Percentiles rank a stretch among this genome's conserved stretches.
phyloP scores from a whole-genome alignment of 2,113 vertebrate species.

The Mustela lutreola region DNA sequence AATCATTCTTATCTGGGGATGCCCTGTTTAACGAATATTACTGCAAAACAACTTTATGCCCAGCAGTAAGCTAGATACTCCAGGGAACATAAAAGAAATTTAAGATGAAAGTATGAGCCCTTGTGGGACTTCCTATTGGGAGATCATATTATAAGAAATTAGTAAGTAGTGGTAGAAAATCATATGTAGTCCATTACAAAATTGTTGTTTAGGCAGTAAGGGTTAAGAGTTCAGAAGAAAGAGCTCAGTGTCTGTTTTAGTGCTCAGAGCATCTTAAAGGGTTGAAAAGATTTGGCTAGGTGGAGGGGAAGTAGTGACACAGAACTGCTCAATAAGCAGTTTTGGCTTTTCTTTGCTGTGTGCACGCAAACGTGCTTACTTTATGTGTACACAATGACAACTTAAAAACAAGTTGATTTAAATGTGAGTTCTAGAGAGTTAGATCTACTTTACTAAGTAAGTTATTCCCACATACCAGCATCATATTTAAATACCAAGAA shows the following conservation, averaged over 20 bases:
- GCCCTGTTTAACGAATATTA: neutral
- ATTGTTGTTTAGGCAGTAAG: neutral
- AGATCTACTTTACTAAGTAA: neutral
- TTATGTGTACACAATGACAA: neutral
- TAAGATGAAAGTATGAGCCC: slow-evolving; percentile 16
- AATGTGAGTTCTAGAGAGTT: slow-evolving; percentile 19
- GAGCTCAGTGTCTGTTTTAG: neutral
- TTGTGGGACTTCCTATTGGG: neutral
- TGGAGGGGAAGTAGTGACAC: neutral
- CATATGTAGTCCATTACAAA: neutral
- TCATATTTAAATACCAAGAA: slow-evolving; percentile 49
- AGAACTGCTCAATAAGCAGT: neutral
- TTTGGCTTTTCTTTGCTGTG: neutral
- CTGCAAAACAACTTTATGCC: slow-evolving; percentile 4
- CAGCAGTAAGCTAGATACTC: neutral
- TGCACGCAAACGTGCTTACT: neutral
- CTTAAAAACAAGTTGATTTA: neutral
- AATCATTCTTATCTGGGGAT: slow-evolving; percentile 19
- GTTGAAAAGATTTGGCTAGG: neutral
- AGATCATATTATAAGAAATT: neutral
- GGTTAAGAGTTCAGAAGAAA: neutral
- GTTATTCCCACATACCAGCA: neutral
- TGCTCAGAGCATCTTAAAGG: neutral
- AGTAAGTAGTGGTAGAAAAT: slow-evolving; percentile 24
- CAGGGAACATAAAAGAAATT: slow-evolving; percentile 28